phyloP scores from a whole-genome alignment of 1,140 invertebrate species.

The Zaprionus vittiger region DNA sequence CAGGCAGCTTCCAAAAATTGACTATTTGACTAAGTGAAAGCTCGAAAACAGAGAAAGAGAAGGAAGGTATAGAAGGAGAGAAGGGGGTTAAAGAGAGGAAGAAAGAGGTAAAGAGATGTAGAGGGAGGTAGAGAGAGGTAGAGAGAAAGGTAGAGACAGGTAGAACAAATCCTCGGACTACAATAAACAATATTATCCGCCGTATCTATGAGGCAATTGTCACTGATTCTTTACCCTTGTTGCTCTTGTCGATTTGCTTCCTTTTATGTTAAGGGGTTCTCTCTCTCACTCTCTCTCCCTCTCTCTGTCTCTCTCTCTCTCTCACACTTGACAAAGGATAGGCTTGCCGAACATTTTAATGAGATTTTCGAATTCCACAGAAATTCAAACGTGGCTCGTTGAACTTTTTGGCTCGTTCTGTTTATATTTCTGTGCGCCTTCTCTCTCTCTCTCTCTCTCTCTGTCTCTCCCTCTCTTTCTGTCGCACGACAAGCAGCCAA shows the following conservation, averaged over 20 bases:
- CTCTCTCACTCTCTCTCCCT: no score
- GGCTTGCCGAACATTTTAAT: constrained; percentile 69
- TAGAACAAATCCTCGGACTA: constrained; percentile 6
- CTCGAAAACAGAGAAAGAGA: not conserved
- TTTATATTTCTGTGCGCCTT: constrained; percentile 12
- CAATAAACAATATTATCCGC: constrained; percentile 22
- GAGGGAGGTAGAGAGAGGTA: not conserved
- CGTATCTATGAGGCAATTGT: constrained; percentile 30
- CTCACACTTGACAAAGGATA: constrained; percentile 9
- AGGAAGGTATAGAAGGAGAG: not conserved
- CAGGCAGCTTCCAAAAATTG: not conserved
- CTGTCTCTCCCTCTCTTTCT: not conserved
- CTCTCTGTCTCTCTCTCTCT: not conserved
- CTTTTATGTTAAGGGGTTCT: constrained; percentile 24
- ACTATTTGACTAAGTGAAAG: not conserved
- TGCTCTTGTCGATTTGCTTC: constrained; percentile 12
- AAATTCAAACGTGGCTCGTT: constrained; percentile 61
- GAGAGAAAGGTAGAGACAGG: not conserved
- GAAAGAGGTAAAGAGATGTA: no score
- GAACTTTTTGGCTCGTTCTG: constrained; percentile 32
- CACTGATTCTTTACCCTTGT: constrained; percentile 15
- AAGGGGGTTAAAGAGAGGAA: no score
- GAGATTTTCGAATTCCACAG: constrained; percentile 74
- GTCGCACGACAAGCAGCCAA: constrained; percentile 60
- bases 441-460: constrained; percentile 2